Percentiles rank a stretch among this genome's conserved stretches.
Conservation (phyloP, 2,797 vertebrate species). For the Parambassis ranga region DNA sequence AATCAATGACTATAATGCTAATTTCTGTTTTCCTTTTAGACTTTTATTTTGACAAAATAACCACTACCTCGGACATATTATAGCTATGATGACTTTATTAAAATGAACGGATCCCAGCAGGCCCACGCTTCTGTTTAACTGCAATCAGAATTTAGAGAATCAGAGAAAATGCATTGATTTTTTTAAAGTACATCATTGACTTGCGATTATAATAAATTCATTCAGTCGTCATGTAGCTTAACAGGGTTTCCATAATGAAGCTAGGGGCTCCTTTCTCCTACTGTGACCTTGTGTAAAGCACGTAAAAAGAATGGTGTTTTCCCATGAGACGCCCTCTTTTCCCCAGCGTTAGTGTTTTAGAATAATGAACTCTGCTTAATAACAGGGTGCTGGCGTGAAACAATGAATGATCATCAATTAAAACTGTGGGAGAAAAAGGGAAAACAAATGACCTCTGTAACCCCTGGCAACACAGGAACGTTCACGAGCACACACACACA, state of each 20-base stretch:
- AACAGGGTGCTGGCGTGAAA: constrained; percentile 60
- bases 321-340: constrained; percentile 50
- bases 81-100: no score
- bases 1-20: no score
- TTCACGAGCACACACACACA: not conserved
- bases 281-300: constrained; percentile 69
- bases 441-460: constrained; percentile 68
- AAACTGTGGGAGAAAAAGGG: constrained; percentile 40
- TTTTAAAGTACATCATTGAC: constrained; percentile 7
- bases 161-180: not conserved
- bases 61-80: not conserved
- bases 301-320: constrained; percentile 54
- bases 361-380: constrained; percentile 72
- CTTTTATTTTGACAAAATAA: no score
- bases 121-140: not conserved
- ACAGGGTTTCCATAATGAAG: constrained; percentile 54
- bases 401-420: constrained; percentile 77
- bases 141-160: not conserved
- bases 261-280: constrained; percentile 5
- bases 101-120: no score
- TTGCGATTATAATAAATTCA: constrained; percentile 39
- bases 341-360: constrained; percentile 54
- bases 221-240: constrained; percentile 2
- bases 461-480: constrained; percentile 31
- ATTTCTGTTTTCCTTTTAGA: no score